Evolutionary conservation across 1,140 invertebrate species (phyloP).

Genomic region (Drosophila subpulchrella): DNA sequence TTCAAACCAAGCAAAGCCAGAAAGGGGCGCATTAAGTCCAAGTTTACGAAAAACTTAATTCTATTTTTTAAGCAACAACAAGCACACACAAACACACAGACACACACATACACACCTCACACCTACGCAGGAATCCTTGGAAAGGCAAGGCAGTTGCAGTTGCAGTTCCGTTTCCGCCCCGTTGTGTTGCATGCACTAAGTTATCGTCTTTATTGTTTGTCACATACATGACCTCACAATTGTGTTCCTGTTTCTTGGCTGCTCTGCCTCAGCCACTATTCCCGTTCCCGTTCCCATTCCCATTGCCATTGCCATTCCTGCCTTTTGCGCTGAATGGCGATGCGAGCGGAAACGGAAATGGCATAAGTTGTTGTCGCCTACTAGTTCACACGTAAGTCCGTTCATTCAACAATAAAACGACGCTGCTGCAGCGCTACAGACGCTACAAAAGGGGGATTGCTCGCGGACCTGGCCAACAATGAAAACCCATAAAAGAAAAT

Average conservation of each 20-base stretch:
- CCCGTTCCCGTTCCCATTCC: not conserved
- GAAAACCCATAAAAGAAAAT: constrained; percentile 60
- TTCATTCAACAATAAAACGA: constrained; percentile 76
- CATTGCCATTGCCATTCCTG: constrained; percentile 8
- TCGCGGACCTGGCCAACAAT: constrained; percentile 39
- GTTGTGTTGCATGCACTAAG: constrained; percentile 54
- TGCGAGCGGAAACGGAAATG: constrained; percentile 75
- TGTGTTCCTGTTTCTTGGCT: constrained; percentile 63
- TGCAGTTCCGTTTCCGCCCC: constrained; percentile 65
- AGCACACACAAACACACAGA: constrained; percentile 18
- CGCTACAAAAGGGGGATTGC: constrained; percentile 17
- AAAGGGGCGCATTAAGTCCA: constrained; percentile 54
- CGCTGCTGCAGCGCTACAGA: constrained; percentile 36
- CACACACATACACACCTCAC: too few species aligned
- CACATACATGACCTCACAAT: constrained; percentile 82
- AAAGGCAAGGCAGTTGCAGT: constrained; percentile 16
- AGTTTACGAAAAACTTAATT: constrained; percentile 71
- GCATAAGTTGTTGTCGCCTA: constrained; percentile 83
- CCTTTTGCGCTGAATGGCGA: constrained; percentile 50
- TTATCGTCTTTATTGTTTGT: constrained; percentile 83
- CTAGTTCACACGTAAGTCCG: constrained; percentile 81
- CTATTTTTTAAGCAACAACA: constrained; percentile 59
- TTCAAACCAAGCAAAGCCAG: constrained; percentile 23
- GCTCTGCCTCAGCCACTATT: constrained; percentile 1
- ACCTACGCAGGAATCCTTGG: constrained; percentile 1